A percentile compares a stretch with the other conserved stretches of the same genome.
Conservation (phyloP, 2,113 vertebrate genomes). For the Ploceus nigricollis region DNA sequence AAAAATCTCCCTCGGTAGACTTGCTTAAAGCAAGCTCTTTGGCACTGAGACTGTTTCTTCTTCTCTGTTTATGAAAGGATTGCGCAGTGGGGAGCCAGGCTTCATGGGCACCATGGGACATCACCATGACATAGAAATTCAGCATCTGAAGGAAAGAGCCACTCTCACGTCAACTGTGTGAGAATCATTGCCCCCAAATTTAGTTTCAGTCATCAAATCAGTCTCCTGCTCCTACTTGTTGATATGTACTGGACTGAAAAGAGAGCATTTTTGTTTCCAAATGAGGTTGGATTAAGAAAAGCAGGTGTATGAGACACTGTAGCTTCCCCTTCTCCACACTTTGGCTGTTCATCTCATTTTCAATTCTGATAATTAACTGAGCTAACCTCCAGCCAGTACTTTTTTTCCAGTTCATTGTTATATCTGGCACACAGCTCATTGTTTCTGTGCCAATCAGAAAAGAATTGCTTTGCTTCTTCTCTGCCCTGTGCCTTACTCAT, state of each 20-base stretch:
- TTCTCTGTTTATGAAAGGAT: neutral
- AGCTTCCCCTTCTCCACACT: neutral
- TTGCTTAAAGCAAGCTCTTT: neutral
- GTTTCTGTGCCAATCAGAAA: neutral
- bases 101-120: neutral
- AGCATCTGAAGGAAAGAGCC: neutral
- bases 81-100: neutral
- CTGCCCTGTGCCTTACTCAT: neutral
- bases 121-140: neutral
- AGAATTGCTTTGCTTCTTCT: slow-evolving; percentile 4
- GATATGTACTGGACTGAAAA: neutral
- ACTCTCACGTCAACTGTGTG: neutral
- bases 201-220: neutral
- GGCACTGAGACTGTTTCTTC: neutral
- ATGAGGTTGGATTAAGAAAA: neutral
- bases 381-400: neutral
- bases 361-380: slow-evolving; percentile 8
- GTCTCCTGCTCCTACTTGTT: neutral
- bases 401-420: neutral
- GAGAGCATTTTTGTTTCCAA: neutral
- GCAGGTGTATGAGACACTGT: neutral
- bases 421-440: neutral
- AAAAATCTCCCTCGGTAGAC: neutral
- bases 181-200: neutral
- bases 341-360: neutral